Conservation (phyloP, 2,113 vertebrate genomes). For the Cryptoleucopteryx plumbea region DNA sequence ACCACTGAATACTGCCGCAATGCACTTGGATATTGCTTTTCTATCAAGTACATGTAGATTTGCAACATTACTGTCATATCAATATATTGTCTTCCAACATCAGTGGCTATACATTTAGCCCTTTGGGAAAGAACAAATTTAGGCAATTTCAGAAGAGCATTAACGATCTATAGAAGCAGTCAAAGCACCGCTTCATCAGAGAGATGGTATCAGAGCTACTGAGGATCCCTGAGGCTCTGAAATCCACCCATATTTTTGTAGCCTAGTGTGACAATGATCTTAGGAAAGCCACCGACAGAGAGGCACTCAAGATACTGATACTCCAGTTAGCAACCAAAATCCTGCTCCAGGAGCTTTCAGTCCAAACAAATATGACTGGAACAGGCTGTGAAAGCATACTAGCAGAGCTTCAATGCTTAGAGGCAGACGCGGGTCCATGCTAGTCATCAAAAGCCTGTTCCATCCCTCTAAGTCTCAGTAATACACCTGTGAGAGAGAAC, state of each 20-base stretch:
- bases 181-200: not conserved
- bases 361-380: not conserved
- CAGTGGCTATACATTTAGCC: not conserved
- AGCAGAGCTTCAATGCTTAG: not conserved
- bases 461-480: not conserved
- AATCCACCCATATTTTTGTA: not conserved
- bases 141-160: not conserved
- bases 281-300: not conserved
- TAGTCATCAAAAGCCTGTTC: not conserved
- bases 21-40: accelerated
- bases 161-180: not conserved
- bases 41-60: not conserved
- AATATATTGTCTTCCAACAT: accelerated
- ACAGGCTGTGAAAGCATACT: not conserved
- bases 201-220: not conserved
- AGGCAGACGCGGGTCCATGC: not conserved
- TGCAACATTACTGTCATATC: not conserved
- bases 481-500: not conserved
- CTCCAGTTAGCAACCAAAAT: not conserved
- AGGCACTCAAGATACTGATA: not conserved
- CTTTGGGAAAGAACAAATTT: not conserved
- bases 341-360: not conserved
- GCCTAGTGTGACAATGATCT: not conserved
- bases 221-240: not conserved
- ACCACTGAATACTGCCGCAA: not conserved